Percentiles rank a stretch among this genome's conserved stretches.
These are phyloP conservation scores for Lepidurus apus DNA, from an alignment of 1,140 invertebrate genomes.

Conservation along the genomic window DNA sequence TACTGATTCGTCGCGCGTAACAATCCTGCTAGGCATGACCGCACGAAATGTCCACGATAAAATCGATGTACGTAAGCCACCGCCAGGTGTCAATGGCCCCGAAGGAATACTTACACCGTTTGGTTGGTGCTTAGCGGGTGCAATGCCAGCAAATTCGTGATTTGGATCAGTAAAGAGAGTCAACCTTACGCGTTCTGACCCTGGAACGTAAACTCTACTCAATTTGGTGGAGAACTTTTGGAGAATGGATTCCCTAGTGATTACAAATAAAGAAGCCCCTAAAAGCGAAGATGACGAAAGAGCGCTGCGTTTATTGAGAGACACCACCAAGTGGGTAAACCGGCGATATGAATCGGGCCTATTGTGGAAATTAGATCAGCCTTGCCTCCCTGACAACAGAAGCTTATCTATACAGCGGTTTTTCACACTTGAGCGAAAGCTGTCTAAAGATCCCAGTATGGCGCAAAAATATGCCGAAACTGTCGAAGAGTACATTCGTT, in stretches of 20 bases:
- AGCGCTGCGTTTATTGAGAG: constrained; percentile 10
- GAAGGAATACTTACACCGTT: constrained; percentile 24
- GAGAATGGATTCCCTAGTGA: background rate
- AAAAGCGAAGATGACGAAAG: constrained; percentile 27
- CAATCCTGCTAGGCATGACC: background rate
- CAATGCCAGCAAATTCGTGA: background rate
- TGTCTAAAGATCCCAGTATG: background rate
- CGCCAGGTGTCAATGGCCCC: background rate
- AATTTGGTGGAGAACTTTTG: background rate
- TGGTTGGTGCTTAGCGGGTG: constrained; percentile 23
- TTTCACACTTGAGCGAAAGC: background rate
- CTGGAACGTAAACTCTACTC: background rate
- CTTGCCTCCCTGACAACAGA: constrained; percentile 30
- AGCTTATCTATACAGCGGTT: background rate
- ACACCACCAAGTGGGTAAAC: background rate
- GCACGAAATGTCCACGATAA: background rate
- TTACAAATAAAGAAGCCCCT: background rate
- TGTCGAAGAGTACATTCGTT: constrained; percentile 25
- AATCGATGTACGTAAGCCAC: background rate
- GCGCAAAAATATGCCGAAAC: background rate
- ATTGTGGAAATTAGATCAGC: constrained; percentile 33
- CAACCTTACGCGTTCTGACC: background rate
- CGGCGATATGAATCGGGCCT: constrained; percentile 34
- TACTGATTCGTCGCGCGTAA: background rate
- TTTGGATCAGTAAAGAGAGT: background rate